Evolutionary conservation across 1,140 invertebrate species (phyloP).

Genomic region (Tribolium castaneum): DNA sequence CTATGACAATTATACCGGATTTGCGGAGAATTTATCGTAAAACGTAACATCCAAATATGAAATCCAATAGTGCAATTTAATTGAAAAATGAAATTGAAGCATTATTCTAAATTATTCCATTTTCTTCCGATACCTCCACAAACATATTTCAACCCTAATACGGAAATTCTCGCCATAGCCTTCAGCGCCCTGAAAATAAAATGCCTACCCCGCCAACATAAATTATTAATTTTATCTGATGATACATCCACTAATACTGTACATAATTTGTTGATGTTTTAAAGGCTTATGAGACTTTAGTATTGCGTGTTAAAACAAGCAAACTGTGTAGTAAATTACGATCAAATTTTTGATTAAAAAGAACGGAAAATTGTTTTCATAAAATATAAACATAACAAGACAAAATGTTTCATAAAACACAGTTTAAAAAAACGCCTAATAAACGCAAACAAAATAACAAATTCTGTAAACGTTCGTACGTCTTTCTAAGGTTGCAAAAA

Average conservation of each 20-base stretch:
- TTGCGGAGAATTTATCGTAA: background rate
- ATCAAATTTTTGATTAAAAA: background rate
- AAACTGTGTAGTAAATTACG: background rate
- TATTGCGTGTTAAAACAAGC: background rate
- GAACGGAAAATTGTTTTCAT: background rate
- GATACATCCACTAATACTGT: background rate
- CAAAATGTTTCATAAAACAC: no score
- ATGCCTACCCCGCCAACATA: slow-evolving; percentile 1
- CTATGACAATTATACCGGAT: background rate
- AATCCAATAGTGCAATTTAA: slow-evolving; percentile 10
- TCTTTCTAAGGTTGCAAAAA: no score
- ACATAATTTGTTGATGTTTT: slow-evolving; percentile 14
- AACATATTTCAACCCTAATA: slow-evolving; percentile 18
- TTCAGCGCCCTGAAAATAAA: background rate
- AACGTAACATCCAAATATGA: background rate
- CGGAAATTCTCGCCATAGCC: background rate
- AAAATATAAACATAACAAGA: background rate
- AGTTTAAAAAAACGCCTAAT: no score
- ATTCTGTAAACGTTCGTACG: no score
- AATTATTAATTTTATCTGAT: slow-evolving; percentile 19
- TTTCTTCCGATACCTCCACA: background rate
- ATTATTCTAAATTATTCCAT: slow-evolving; percentile 24
- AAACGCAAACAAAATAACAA: no score
- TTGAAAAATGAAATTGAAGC: slow-evolving; percentile 13
- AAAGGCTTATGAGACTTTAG: background rate